phyloP scores from a whole-genome alignment of 2,113 vertebrate genomes.

The Mastomys coucha region DNA sequence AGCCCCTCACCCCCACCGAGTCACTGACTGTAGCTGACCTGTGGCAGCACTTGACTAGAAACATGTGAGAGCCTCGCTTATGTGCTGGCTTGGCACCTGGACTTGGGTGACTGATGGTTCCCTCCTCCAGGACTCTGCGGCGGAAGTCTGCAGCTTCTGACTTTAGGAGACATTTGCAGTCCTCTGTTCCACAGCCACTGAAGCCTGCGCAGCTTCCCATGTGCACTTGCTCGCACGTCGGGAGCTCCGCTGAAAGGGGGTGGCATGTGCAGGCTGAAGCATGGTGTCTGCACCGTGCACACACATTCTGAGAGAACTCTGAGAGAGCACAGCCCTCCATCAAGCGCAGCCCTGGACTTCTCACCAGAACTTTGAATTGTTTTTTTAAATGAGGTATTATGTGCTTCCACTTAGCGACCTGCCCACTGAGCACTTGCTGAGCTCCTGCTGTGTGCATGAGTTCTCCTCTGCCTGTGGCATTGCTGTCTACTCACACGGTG shows the following conservation, averaged over 20 bases:
- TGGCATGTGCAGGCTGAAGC: accelerated
- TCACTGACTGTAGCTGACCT: no score
- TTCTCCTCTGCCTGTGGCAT: background rate
- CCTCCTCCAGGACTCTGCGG: accelerated
- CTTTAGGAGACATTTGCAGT: background rate
- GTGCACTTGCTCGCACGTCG: accelerated
- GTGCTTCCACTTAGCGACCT: background rate
- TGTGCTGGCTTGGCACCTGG: accelerated
- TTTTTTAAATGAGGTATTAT: background rate
- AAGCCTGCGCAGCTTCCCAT: accelerated
- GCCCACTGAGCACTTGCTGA: background rate
- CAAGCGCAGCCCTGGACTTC: background rate
- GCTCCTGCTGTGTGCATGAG: background rate
- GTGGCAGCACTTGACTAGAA: background rate
- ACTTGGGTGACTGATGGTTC: accelerated
- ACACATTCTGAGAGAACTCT: background rate
- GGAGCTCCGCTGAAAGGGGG: background rate
- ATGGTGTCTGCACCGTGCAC: accelerated
- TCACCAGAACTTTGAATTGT: background rate
- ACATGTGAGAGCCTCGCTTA: background rate
- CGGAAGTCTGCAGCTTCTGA: accelerated
- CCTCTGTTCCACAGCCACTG: accelerated
- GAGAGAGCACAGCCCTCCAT: background rate
- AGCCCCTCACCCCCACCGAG: no score
- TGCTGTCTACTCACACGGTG: accelerated